A percentile compares a stretch with the other conserved stretches of the same genome.
phyloP scores from a whole-genome alignment of 2,888 invertebrate genomes.

The Orthosia gracilis region DNA sequence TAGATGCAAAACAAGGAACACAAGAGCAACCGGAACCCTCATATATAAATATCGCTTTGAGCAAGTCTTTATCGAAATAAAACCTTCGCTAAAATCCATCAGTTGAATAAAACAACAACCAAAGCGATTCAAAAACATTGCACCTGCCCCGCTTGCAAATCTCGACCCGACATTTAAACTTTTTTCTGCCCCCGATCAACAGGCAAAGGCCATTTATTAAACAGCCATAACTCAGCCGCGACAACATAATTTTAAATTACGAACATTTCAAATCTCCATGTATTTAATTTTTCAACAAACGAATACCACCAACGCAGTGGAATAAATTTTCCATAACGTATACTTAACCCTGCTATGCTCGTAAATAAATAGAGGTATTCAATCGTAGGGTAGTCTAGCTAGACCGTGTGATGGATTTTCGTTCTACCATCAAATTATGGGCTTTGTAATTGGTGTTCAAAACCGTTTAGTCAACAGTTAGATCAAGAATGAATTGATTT shows the following conservation, averaged over 20 bases:
- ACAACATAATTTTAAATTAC: constrained; percentile 63
- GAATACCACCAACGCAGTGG: constrained; percentile 68
- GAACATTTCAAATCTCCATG: constrained; percentile 53
- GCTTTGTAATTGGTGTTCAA: constrained; percentile 38
- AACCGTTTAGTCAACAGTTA: constrained; percentile 44
- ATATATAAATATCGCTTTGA: neutral
- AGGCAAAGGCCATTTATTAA: constrained; percentile 59
- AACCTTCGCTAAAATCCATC: neutral
- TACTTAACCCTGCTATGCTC: constrained; percentile 80
- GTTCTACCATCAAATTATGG: constrained; percentile 41
- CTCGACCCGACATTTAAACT: constrained; percentile 43
- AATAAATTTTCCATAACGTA: constrained; percentile 80
- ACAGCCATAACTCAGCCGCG: constrained; percentile 61
- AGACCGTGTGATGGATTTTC: constrained; percentile 55
- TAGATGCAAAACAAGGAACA: neutral
- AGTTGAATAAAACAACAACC: constrained; percentile 19
- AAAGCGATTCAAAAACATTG: constrained; percentile 23
- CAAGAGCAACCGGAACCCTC: no score
- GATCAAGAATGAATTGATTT: constrained; percentile 30
- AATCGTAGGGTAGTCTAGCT: constrained; percentile 73
- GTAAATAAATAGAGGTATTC: constrained; percentile 80
- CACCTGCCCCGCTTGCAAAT: constrained; percentile 52
- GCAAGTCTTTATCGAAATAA: constrained; percentile 7
- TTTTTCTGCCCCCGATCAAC: constrained; percentile 52
- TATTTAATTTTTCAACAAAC: constrained; percentile 59